These are phyloP conservation scores for Gymnorhina tibicen DNA, from an alignment of 2,113 vertebrate genomes.

Conservation along the genomic window DNA sequence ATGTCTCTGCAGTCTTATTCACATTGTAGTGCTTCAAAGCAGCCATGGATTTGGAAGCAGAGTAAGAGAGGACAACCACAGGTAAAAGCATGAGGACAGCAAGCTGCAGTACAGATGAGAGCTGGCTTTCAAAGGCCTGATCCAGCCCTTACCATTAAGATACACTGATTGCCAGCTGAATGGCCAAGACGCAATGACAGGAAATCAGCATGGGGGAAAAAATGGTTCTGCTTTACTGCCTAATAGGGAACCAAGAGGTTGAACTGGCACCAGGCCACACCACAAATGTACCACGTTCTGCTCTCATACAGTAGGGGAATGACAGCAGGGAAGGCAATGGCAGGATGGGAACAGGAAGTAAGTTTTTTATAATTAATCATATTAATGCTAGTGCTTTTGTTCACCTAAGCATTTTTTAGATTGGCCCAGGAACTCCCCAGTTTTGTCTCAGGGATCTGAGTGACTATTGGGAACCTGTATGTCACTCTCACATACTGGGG, in stretches of 20 bases:
- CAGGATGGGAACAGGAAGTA: neutral
- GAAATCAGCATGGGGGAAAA: neutral
- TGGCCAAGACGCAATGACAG: neutral
- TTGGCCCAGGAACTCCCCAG: neutral
- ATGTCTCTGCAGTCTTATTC: neutral
- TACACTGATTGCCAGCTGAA: neutral
- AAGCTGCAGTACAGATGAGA: neutral
- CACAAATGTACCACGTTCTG: conserved; percentile 23
- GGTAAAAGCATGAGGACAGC: neutral
- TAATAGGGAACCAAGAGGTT: conserved; percentile 26
- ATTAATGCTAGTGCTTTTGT: neutral
- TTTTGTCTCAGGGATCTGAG: neutral
- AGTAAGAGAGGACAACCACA: neutral
- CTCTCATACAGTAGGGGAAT: neutral
- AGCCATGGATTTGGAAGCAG: neutral
- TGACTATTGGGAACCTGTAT: neutral
- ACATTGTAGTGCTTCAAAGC: neutral
- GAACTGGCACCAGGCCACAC: neutral
- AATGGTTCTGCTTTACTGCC: neutral
- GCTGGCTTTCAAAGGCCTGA: neutral
- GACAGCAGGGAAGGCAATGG: neutral
- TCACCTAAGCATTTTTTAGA: neutral
- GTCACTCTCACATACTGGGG: accelerated
- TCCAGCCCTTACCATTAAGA: neutral
- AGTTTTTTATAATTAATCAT: neutral